Evolutionary conservation across 2,113 vertebrate species (phyloP), one percentile per base, ranked within the genome.

Genomic region (Sphaerodactylus townsendi): DNA sequence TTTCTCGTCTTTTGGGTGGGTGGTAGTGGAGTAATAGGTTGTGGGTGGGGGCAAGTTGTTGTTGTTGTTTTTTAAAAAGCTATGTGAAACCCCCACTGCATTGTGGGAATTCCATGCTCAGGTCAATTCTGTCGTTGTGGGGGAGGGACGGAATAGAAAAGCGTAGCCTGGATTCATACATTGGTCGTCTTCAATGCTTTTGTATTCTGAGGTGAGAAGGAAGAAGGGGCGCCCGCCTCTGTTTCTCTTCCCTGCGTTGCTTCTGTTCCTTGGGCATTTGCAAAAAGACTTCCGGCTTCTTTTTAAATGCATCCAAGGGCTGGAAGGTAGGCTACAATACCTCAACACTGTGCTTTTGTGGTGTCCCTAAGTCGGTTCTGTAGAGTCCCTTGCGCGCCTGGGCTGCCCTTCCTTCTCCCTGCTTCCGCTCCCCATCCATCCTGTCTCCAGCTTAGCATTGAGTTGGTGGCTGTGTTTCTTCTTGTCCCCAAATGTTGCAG

Each of bases 31-130:
- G 19, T 56, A 19, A 56, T 56, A 56, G 53, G 21, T 56, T 56
- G 53, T 10, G 41, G 28, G 25, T 13, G 10, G 10, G 50, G 14
- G n/a, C n/a, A n/a, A n/a, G n/a, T n/a, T n/a, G n/a, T n/a, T n/a
- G n/a, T n/a, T n/a, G 69, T 39, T 46, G 44, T 28, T 10, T 53
- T 19, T 48, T 13, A 65, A 30, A 30, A 30, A 69, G 23, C 48
- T 53, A 11, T 69, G 37, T 69, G 59, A 9, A 64, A 23, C 28
- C 69, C 10, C 70, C 73, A 59, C 78, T 21, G 41, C 50, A 9
- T 69, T n/a, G 39, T 64, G 53, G 41, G 44, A 8, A 14, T 35
- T 75, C 68, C 35, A 48, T 64, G 73, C 84, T 89, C 83, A 86
- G 71, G 73, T 79, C 56, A 84, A 68, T 75, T 75, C 48, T 56